Evolutionary conservation across 1,140 invertebrate genomes (phyloP), one percentile per base, ranked within the genome.

Genomic region (Goniozus legneri): DNA sequence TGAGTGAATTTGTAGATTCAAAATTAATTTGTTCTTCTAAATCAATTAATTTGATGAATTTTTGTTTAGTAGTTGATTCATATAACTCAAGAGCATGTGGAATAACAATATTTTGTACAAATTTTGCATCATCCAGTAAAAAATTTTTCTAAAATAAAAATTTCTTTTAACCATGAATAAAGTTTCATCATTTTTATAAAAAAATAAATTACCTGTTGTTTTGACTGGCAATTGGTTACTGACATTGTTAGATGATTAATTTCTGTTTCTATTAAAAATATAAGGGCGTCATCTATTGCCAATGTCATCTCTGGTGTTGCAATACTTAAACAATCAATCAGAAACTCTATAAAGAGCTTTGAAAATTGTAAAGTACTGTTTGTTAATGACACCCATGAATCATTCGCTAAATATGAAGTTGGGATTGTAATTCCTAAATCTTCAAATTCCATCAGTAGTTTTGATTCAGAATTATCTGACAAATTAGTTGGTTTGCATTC

Each of bases 401-500:
- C 82, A 52, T 84, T 85, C 76, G 65, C 66, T 39, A 75, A 20
- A 33, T 60, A 73, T 10, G 44, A 53, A 1, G 52, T 4, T 3
- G 71, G 71, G 3, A 75, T 21, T 7, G 61, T 31, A 21, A 81
- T 69, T 27, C 73, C 72, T 44, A 78, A 47, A n/a, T 66, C 67
- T 19, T 80, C 76, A 14, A 81, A 45, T 52, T 80, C 78, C 0
- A 65, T 54, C 8, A 79, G 37, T 0, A 80, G 47, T 24, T 78
- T 77, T 14, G 72, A 65, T 13, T 77, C 50, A 62, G 78, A 79
- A 15, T 79, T 73, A 49, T 63, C 79, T 22, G 80, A 81, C 34
- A 85, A 77, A 69, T 88, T 87, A 38, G 82, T 80, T 1, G 85
- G 84, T 15, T 79, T 76, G 85, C 88, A 90, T 39, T 77, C 79